phyloP scores from a whole-genome alignment of 2,797 vertebrate species.

The Hypotaenidia philippensis region DNA sequence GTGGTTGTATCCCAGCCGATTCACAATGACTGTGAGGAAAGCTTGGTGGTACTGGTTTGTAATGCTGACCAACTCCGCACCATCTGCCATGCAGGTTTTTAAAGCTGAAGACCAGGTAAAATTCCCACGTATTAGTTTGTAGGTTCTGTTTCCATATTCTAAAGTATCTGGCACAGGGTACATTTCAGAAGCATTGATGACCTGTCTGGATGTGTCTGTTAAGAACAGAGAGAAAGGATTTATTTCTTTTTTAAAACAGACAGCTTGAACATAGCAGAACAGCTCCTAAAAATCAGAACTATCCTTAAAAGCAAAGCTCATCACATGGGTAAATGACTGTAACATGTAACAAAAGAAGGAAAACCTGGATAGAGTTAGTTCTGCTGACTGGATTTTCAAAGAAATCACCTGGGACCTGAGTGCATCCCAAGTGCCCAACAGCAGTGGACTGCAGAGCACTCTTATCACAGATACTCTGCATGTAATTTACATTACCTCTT shows the following conservation, averaged over 20 bases:
- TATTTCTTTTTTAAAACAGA: neutral
- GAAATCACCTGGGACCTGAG: neutral
- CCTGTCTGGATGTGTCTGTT: constrained; percentile 71
- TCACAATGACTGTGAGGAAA: constrained; percentile 92
- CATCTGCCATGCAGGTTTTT: constrained; percentile 82
- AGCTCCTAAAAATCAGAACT: neutral
- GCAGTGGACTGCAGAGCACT: neutral
- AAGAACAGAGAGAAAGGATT: constrained; percentile 18
- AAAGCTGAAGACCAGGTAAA: constrained; percentile 92
- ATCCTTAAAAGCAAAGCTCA: neutral
- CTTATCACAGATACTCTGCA: neutral
- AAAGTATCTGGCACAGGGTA: constrained; percentile 83
- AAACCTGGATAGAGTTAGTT: neutral
- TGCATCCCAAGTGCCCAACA: neutral
- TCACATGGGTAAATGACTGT: neutral
- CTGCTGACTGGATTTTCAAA: neutral
- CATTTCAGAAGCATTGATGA: constrained; percentile 62
- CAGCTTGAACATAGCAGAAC: neutral
- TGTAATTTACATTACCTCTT: neutral
- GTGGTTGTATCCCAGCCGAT: constrained; percentile 84
- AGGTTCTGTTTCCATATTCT: constrained; percentile 89
- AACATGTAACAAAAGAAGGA: neutral
- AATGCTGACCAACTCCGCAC: constrained; percentile 89
- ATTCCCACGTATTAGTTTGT: constrained; percentile 89
- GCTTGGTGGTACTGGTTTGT: constrained; percentile 92